Conservation (phyloP, 2,797 vertebrate species). For the Lepus oiostolus region DNA sequence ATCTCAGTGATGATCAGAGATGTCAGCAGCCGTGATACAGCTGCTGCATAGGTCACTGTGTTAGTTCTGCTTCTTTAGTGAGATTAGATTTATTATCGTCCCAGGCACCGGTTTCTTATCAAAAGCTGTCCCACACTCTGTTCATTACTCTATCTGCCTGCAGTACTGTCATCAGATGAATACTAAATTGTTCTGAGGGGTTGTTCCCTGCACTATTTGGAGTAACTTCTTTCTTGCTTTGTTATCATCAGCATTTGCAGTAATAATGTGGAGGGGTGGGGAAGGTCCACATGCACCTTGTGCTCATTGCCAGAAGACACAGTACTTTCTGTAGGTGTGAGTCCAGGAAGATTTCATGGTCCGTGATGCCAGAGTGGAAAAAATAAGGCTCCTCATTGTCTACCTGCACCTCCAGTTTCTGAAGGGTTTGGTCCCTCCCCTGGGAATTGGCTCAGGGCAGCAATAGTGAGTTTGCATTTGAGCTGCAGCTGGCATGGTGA, state of each 20-base stretch:
- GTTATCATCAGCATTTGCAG: conserved; percentile 19
- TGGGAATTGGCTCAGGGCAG: not conserved
- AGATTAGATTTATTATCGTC: conserved; percentile 76
- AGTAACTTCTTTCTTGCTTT: conserved; percentile 17
- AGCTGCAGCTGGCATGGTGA: not conserved
- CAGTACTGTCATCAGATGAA: conserved; percentile 59
- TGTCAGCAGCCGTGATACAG: conserved; percentile 52
- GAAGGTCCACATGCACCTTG: not conserved
- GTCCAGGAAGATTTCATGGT: not conserved
- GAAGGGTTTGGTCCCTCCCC: not conserved
- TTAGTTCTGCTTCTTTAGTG: conserved; percentile 70
- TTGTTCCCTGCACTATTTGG: not conserved
- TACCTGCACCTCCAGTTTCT: not conserved
- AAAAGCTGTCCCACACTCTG: conserved; percentile 24
- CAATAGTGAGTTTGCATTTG: not conserved
- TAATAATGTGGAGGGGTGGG: not conserved
- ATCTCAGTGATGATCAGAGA: conserved; percentile 46
- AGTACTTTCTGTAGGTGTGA: conserved; percentile 10
- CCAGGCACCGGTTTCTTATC: conserved; percentile 40
- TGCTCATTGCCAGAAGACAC: not conserved
- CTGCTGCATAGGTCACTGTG: conserved; percentile 5
- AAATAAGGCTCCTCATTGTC: not conserved
- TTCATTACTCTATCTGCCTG: not conserved
- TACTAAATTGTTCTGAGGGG: conserved; percentile 28
- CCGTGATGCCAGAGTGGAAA: conserved; percentile 29